Evolutionary conservation across 1,140 invertebrate genomes (phyloP).

Genomic region (Zaprionus taronus): DNA sequence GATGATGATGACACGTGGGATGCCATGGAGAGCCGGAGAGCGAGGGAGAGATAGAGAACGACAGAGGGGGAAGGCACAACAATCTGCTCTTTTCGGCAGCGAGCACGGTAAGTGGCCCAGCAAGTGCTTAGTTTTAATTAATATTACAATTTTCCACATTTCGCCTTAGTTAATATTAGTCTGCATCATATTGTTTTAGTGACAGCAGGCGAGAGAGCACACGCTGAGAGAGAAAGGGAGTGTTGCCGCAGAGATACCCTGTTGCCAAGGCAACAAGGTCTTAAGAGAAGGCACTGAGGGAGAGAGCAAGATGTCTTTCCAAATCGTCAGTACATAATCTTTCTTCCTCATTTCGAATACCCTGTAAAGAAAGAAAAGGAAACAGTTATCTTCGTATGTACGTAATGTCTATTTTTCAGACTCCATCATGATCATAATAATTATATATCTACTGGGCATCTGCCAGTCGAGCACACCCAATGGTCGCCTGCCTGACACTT

Average conservation of each 20-base stretch:
- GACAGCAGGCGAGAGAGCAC: neutral
- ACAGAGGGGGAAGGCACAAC: neutral
- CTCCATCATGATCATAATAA: too few relatives aligned
- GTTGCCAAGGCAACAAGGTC: neutral
- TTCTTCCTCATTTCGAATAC: too few relatives aligned
- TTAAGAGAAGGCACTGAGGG: too few relatives aligned
- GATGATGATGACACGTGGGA: neutral
- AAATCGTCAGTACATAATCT: too few relatives aligned
- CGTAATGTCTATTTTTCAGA: too few relatives aligned
- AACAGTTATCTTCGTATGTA: too few relatives aligned
- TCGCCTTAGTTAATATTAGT: slow-evolving; percentile 3
- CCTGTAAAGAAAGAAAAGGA: too few relatives aligned
- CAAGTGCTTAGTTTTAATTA: slow-evolving; percentile 3
- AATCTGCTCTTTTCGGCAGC: neutral
- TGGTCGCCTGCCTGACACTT: neutral
- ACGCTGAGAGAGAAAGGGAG: neutral
- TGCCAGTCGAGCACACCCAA: neutral
- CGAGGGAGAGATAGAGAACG: too few relatives aligned
- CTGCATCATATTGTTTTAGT: slow-evolving; percentile 2
- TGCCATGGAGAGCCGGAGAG: neutral
- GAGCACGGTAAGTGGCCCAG: neutral
- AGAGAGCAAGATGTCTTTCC: too few relatives aligned
- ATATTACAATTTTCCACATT: slow-evolving; percentile 1
- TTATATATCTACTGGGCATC: neutral
- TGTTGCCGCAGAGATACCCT: neutral